Evolutionary conservation across 2,797 vertebrate species (phyloP), one percentile per base, ranked within the genome.

Genomic region (Liasis olivaceus): DNA sequence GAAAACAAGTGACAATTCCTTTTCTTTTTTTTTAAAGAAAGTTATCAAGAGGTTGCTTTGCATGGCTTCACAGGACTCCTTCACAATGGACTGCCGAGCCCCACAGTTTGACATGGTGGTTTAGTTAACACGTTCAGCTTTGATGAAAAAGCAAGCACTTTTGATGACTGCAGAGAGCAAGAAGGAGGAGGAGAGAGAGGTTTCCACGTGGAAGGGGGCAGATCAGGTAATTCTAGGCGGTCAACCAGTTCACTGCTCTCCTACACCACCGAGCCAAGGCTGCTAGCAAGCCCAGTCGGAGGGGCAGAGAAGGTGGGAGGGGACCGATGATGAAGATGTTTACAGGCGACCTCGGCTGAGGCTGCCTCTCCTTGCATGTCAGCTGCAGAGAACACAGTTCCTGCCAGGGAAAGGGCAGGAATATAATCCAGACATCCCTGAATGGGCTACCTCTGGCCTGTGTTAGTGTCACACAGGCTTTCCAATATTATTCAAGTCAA

Each of bases 131-230:
- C 59, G 91, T 88, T 96, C 0, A 0, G 84, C 88, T 96, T 92
- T 96, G 97, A 96, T 95, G 94, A 95, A 96, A 95, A 95, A 94
- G 85, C 87, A 96, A 92, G 88, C 22, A 58, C 63, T 85, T 96
- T 93, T 93, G 95, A 94, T 95, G 0, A 0, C 17, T 93, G 60
- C 0, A 0, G 42, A 93, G 92, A 94, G 85, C 86, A 85, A 92
- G 89, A 51, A 90, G 94, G 89, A 92, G 86, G 92, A 85, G 47
- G 31, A 0, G 31, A 92, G 89, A 93, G 8, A 81, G 8, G 72
- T 81, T 81, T 81, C 17, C 72, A 4, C 42, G 36, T 47, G 72
- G 72, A 47, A 1, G 8, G 72, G 13, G 36, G 51, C 51, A 51
- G 51, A 51, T 51, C 5, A 51, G 51, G 11, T 24, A 42, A 81